Conservation (phyloP, 2,113 vertebrate genomes). For the Coregonus clupeaformis region DNA sequence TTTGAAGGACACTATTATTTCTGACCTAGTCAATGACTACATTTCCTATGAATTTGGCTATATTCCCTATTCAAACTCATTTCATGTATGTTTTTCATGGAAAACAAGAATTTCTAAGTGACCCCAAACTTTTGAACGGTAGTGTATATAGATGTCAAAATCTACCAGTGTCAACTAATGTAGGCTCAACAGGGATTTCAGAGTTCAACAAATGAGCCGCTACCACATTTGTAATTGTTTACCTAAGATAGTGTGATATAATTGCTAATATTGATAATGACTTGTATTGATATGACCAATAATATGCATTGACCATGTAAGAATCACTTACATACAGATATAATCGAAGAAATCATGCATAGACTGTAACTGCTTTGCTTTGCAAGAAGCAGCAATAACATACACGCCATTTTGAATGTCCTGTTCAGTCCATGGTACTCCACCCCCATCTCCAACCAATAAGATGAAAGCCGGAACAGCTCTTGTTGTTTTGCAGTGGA, state of each 20-base stretch:
- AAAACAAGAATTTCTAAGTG: too few relatives aligned
- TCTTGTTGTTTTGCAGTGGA: constrained; percentile 51
- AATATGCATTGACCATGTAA: background rate
- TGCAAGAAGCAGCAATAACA: background rate
- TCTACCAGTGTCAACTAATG: too few relatives aligned
- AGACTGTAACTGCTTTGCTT: background rate
- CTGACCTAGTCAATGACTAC: too few relatives aligned
- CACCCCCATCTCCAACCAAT: constrained; percentile 66
- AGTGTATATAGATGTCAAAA: too few relatives aligned
- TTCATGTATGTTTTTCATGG: too few relatives aligned
- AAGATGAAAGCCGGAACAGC: constrained; percentile 9
- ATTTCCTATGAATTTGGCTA: too few relatives aligned
- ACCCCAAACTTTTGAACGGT: too few relatives aligned
- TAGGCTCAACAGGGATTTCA: too few relatives aligned
- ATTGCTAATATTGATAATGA: background rate
- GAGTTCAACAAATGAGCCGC: background rate
- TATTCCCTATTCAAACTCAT: too few relatives aligned
- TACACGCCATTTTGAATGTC: background rate
- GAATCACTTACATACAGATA: background rate
- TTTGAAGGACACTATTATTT: too few relatives aligned
- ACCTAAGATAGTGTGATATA: background rate
- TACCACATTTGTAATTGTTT: background rate
- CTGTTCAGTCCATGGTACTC: constrained; percentile 20
- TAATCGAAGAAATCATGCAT: background rate
- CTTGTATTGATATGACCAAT: background rate